Conservation (phyloP, 1,140 invertebrate genomes). For the Lordiphosa mommai region DNA sequence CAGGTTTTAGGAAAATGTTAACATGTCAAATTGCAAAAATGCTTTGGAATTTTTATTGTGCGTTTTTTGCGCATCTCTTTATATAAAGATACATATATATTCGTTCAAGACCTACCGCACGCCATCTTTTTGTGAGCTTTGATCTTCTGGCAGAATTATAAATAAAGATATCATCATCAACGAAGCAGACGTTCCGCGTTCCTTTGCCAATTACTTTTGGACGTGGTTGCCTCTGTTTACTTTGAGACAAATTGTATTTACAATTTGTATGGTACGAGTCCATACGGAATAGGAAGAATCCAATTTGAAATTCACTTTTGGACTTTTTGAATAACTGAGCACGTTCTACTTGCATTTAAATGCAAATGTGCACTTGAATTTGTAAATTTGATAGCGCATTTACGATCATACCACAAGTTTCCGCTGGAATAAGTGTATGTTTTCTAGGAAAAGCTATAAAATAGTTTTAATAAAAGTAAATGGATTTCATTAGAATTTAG, state of each 20-base stretch:
- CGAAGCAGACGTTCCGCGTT: constrained; percentile 41
- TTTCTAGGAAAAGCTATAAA: too few relatives aligned
- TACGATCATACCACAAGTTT: too few relatives aligned
- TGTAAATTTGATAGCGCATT: too few relatives aligned
- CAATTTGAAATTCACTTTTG: too few relatives aligned
- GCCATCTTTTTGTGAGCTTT: constrained; percentile 42
- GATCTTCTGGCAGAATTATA: constrained; percentile 61
- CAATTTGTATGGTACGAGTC: constrained; percentile 3
- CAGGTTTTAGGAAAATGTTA: constrained; percentile 48
- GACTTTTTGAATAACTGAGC: constrained; percentile 25
- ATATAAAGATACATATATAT: constrained; percentile 4
- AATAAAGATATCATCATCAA: constrained; percentile 67
- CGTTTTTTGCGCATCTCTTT: constrained; percentile 1
- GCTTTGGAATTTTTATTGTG: constrained; percentile 68
- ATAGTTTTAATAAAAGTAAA: too few relatives aligned
- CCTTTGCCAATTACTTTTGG: constrained; percentile 48
- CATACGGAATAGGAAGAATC: constrained; percentile 14
- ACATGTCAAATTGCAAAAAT: constrained; percentile 64
- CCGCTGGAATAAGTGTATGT: too few relatives aligned
- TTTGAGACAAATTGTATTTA: constrained; percentile 21
- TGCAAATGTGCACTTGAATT: constrained; percentile 41
- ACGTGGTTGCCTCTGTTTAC: constrained; percentile 33
- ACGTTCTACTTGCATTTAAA: constrained; percentile 31
- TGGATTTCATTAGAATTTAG: too few relatives aligned
- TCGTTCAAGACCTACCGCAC: constrained; percentile 53